phyloP scores from a whole-genome alignment of 2,888 invertebrate species.

The Orthonychiurus folsomi region DNA sequence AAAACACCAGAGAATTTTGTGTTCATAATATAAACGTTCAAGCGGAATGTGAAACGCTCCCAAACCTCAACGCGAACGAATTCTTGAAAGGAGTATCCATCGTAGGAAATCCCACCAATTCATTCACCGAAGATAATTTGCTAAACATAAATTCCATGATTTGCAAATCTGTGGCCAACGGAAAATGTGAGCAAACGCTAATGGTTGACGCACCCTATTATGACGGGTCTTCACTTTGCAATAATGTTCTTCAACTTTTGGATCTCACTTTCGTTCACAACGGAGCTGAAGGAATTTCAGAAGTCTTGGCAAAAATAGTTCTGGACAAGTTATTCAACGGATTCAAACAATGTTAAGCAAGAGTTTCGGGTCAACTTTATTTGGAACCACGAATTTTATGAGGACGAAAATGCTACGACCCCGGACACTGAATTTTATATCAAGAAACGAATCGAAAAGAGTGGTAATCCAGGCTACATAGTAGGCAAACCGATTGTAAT shows the following conservation, averaged over 20 bases:
- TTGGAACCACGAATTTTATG: slow-evolving; percentile 21
- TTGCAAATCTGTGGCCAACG: not conserved
- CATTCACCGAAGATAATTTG: slow-evolving; percentile 10
- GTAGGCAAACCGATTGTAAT: slow-evolving; percentile 56
- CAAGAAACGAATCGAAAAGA: slow-evolving; percentile 44
- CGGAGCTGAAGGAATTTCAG: slow-evolving; percentile 48
- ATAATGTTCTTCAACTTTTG: slow-evolving; percentile 44
- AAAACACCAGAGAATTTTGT: slow-evolving; percentile 42
- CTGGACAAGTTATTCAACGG: not conserved
- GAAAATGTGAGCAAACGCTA: not conserved
- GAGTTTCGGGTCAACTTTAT: slow-evolving; percentile 25
- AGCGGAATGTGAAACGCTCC: slow-evolving; percentile 31
- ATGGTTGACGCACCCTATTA: slow-evolving; percentile 18
- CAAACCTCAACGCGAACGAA: slow-evolving; percentile 34
- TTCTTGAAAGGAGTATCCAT: slow-evolving; percentile 21
- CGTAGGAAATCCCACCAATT: slow-evolving; percentile 22
- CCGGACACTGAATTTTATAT: not conserved
- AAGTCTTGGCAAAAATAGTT: slow-evolving; percentile 44
- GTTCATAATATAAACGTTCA: slow-evolving; percentile 44
- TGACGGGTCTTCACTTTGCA: slow-evolving; percentile 41
- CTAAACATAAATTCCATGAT: slow-evolving; percentile 1
- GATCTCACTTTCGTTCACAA: slow-evolving; percentile 46
- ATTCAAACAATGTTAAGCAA: slow-evolving; percentile 19
- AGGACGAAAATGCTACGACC: slow-evolving; percentile 6
- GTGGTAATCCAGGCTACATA: slow-evolving; percentile 71